Conservation (phyloP, 2,797 vertebrate genomes). For the Erithacus rubecula region DNA sequence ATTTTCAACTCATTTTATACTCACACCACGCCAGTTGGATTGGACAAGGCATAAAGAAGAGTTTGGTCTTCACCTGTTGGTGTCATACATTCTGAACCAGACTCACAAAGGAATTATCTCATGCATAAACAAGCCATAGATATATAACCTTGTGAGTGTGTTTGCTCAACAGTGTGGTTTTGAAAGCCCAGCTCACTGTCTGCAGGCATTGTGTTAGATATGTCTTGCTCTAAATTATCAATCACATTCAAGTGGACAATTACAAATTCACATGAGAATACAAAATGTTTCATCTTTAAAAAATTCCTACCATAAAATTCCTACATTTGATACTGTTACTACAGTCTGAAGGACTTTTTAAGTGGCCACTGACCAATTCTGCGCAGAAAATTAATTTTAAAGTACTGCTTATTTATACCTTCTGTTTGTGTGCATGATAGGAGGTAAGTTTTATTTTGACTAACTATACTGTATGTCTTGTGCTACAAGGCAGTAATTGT, state of each 20-base stretch:
- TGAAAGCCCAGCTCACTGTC: not conserved
- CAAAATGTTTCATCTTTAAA: not conserved
- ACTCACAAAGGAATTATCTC: not conserved
- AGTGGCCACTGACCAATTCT: not conserved
- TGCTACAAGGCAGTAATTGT: constrained; percentile 19
- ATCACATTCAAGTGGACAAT: not conserved
- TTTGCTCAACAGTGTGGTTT: not conserved
- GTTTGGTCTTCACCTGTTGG: not conserved
- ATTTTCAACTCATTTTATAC: not conserved
- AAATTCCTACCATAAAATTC: not conserved
- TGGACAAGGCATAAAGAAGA: not conserved
- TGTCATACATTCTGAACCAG: not conserved
- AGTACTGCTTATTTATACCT: not conserved
- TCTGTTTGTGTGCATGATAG: not conserved
- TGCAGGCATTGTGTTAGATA: not conserved
- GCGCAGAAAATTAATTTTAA: not conserved
- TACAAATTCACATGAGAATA: not conserved
- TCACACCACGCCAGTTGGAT: not conserved
- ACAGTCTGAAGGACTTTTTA: not conserved
- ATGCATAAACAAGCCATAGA: not conserved
- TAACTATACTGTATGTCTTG: not conserved
- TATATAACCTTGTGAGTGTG: not conserved
- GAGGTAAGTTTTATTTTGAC: not conserved
- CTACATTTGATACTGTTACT: not conserved
- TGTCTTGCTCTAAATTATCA: not conserved